Conservation (phyloP, 2,113 vertebrate species). For the Sardina pilchardus region DNA sequence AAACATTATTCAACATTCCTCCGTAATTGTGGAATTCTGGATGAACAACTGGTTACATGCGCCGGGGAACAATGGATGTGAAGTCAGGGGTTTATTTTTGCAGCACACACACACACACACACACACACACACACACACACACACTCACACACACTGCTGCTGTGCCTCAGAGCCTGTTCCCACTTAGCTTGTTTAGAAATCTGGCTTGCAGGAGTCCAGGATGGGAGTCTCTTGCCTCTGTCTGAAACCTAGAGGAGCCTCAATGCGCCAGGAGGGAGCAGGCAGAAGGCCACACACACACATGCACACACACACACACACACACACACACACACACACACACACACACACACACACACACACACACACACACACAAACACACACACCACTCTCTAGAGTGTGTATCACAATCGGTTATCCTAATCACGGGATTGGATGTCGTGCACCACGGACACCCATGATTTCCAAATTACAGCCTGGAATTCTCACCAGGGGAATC, state of each 20-base stretch:
- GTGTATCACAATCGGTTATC: neutral
- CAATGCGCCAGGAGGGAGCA: neutral
- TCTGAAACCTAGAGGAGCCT: slow-evolving; percentile 1
- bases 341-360: neutral
- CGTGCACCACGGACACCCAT: neutral
- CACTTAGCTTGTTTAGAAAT: slow-evolving; percentile 65
- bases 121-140: no score
- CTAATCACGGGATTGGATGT: slow-evolving; percentile 6
- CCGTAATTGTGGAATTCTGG: slow-evolving; percentile 73
- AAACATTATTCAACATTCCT: slow-evolving; percentile 71
- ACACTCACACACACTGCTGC: no score
- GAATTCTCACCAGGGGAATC: neutral
- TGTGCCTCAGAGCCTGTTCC: slow-evolving; percentile 62
- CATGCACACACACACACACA: neutral
- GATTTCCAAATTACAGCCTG: slow-evolving; percentile 10
- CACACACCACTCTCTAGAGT: neutral
- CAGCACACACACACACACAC: slow-evolving; percentile 19
- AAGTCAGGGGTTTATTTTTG: slow-evolving; percentile 70
- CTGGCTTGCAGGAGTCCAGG: slow-evolving; percentile 52
- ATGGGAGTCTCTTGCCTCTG: slow-evolving; percentile 49
- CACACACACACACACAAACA: neutral
- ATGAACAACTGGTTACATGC: slow-evolving; percentile 59
- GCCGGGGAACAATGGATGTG: slow-evolving; percentile 63
- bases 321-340: neutral
- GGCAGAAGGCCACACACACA: neutral